Evolutionary conservation across 2,113 vertebrate species (phyloP), one percentile per base, ranked within the genome.

Genomic region (Indicator maculatus): DNA sequence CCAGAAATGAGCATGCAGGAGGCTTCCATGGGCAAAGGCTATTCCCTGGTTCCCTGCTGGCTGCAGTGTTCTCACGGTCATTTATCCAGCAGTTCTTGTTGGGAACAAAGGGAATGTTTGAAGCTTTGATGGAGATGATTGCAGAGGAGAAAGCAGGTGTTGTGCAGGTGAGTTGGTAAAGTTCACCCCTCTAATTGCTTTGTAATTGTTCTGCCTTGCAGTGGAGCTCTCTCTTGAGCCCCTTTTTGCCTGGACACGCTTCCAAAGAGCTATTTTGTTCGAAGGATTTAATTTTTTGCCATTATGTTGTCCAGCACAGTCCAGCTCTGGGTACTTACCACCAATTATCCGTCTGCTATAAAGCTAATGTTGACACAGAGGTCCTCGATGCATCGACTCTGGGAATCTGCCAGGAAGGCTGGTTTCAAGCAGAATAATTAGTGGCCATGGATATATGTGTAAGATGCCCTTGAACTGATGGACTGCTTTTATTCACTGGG

Each of bases 361-460:
- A 95, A 97, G 95, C 89, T 93, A 88, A 95, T 93, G 95, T 96
- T 96, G 95, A 97, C 95, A 95, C 90, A 75, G 95, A 96, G 94
- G 89, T 95, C 94, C 93, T 96, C 52, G 5, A 91, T 74, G 95
- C 86, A 95, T 94, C 58, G 93, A 88, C 91, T 95, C 82, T 95
- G 96, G 88, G 95, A 95, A 75, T 33, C 83, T 90, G 95, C 95
- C 96, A 95, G 94, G 61, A 88, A 88, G 91, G 85, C 87, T 91
- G 93, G 93, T 67, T 95, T 89, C 84, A 83, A 70, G 96, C 87
- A 83, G 94, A 88, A 93, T 96, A 95, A 96, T 97, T 95, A 94
- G 83, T 58, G 91, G 94, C 84, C 94, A 96, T 5, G 67, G 94
- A 83, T 91, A 82, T 72, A 65, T 2, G 0, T 63, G 81, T 38